Evolutionary conservation across 2,113 vertebrate genomes (phyloP), one percentile per base, ranked within the genome.

Genomic region (Oncorhynchus clarkii): DNA sequence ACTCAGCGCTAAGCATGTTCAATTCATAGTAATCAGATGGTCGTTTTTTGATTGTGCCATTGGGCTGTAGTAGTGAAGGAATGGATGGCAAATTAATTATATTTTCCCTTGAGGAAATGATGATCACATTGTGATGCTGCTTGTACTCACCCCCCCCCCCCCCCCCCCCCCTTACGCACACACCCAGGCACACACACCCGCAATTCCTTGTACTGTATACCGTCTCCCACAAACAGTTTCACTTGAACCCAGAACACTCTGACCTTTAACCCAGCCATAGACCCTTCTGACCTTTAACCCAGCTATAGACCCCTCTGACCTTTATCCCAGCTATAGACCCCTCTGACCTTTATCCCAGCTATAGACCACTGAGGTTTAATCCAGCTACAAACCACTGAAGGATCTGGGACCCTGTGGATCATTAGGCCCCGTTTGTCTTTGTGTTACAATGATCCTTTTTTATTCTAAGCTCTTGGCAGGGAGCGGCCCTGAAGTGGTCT

Each of bases 1-100:
- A 45, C 39, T 45, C 39, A 45, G 54, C 74, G 71, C 76, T 67
- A 27, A 26, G 31, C 78, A 82, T 24, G 62, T 27, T 29, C 14
- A 27, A 31, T 31, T 67, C 26, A 27, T 29, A 67, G 60, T 64
- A 12, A 88, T 85, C 84, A 79, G 80, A 80, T 64, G 77, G 75
- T 62, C 72, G 27, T 78, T 78, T 88, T 88, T 84, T 84, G 76
- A 72, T 13, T 3, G 16, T n/a, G 85, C 88, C 88, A 88, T 0
- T 3, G 70, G 79, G 78, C 80, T 71, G 82, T 89, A 85, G 88
- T 34, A 86, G 86, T 84, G 90, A 72, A 85, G 14, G 88, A 22
- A 24, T 34, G 6, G 7, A 22, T 8, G 29, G 29, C 1, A 18
- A 27, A 68, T 20, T 2, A 20, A 68, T 20, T 2, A 34, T n/a